Percentiles rank a stretch among this genome's conserved stretches.
Evolutionary conservation across 2,113 vertebrate genomes (phyloP).

Genomic region (Engraulis encrasicolus): DNA sequence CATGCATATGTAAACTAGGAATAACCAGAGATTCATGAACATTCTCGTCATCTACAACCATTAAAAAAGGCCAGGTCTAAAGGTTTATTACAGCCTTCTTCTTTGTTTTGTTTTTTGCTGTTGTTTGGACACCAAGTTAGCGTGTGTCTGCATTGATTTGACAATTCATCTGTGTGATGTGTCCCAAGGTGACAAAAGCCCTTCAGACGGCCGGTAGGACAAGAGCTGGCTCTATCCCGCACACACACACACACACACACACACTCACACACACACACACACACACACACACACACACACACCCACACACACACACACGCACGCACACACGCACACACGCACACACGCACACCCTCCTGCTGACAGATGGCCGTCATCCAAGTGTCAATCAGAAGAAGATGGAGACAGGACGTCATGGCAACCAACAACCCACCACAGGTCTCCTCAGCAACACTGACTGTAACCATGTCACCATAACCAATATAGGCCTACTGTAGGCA

Average conservation of each 20-base stretch:
- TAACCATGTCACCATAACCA: no score
- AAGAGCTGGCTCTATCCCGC: constrained; percentile 47
- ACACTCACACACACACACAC: no score
- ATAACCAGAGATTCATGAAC: not conserved
- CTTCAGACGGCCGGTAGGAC: constrained; percentile 50
- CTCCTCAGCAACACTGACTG: not conserved
- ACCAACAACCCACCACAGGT: constrained; percentile 9
- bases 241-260: no score
- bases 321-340: no score
- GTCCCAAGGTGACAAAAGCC: constrained; percentile 50
- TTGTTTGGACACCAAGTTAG: constrained; percentile 36
- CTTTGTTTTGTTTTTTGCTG: constrained; percentile 35
- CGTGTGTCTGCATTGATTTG: constrained; percentile 50
- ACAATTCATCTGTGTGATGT: constrained; percentile 56
- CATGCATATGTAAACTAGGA: not conserved
- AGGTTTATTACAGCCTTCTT: not conserved
- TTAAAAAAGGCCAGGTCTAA: not conserved
- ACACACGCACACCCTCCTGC: no score
- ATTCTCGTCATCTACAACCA: not conserved
- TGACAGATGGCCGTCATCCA: constrained; percentile 49
- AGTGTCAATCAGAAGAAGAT: constrained; percentile 51
- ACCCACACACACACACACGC: no score
- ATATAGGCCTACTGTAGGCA: no score
- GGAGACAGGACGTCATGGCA: constrained; percentile 22
- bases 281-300: no score